These are phyloP conservation scores for Pachycephus smyrnensis DNA, from an alignment of 2,888 invertebrate species.

Conservation along the genomic window DNA sequence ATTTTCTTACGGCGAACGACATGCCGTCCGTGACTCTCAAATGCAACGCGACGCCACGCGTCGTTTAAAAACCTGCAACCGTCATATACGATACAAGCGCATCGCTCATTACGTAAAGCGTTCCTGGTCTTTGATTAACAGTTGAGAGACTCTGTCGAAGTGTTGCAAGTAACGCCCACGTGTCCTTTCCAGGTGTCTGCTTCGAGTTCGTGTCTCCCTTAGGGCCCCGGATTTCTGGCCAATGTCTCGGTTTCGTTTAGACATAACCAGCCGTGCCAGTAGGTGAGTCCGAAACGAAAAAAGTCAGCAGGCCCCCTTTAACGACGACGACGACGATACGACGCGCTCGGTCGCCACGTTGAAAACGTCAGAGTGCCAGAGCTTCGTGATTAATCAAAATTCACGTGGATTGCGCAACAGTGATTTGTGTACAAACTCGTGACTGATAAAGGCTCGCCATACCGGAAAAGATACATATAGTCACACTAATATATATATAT, in stretches of 20 bases:
- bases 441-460: background rate
- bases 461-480: background rate
- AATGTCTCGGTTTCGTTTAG: constrained; percentile 12
- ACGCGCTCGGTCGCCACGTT: background rate
- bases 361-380: background rate
- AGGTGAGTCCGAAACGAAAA: constrained; percentile 1
- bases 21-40: background rate
- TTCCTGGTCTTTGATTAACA: background rate
- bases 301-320: too few species aligned
- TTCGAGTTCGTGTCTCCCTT: constrained; percentile 2
- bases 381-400: background rate
- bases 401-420: background rate
- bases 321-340: background rate
- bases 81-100: background rate
- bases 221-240: constrained; percentile 6
- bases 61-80: background rate
- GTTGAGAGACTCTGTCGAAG: constrained; percentile 24
- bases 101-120: background rate
- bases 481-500: background rate
- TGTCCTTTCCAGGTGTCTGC: constrained; percentile 9
- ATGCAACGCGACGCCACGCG: background rate
- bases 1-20: constrained; percentile 6
- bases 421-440: constrained; percentile 4
- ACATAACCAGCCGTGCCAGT: background rate
- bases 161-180: constrained; percentile 31